Conservation (phyloP, 2,113 vertebrate species). For the Misgurnus anguillicaudatus region DNA sequence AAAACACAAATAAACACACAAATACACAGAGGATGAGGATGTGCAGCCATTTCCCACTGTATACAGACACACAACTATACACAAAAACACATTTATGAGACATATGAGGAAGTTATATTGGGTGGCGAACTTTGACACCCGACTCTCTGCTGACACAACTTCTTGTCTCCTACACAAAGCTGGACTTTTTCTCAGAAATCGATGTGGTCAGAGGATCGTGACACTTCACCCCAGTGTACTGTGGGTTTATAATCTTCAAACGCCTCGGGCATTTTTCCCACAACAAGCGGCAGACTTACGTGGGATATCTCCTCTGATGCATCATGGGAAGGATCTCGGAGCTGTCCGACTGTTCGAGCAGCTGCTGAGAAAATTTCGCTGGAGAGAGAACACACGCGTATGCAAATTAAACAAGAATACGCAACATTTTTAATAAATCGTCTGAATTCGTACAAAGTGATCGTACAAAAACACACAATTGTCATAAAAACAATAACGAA, state of each 20-base stretch:
- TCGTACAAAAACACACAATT: too few species aligned
- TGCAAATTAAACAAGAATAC: neutral
- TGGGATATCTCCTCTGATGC: conserved; percentile 88
- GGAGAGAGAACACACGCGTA: conserved; percentile 37
- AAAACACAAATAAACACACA: neutral
- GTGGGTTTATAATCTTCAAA: conserved; percentile 62
- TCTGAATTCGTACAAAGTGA: too few species aligned
- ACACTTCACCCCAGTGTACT: conserved; percentile 58
- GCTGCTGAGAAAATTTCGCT: conserved; percentile 87
- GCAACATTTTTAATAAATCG: too few species aligned
- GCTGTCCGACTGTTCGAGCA: conserved; percentile 79
- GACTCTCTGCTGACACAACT: conserved; percentile 20
- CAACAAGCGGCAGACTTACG: conserved; percentile 72
- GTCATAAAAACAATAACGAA: too few species aligned
- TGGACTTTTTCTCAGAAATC: neutral
- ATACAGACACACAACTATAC: conserved; percentile 22
- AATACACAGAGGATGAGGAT: conserved; percentile 19
- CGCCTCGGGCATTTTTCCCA: conserved; percentile 18
- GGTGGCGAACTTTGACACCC: neutral
- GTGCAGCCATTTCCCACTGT: neutral
- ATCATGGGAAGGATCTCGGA: conserved; percentile 88
- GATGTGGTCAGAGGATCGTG: conserved; percentile 51
- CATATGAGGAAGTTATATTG: neutral
- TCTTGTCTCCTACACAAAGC: neutral
- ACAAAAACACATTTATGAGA: conserved; percentile 9